Base-by-base conservation (phyloP, 2,797 vertebrate genomes). In the Xiphorhynchus erythropygius region DNA sequence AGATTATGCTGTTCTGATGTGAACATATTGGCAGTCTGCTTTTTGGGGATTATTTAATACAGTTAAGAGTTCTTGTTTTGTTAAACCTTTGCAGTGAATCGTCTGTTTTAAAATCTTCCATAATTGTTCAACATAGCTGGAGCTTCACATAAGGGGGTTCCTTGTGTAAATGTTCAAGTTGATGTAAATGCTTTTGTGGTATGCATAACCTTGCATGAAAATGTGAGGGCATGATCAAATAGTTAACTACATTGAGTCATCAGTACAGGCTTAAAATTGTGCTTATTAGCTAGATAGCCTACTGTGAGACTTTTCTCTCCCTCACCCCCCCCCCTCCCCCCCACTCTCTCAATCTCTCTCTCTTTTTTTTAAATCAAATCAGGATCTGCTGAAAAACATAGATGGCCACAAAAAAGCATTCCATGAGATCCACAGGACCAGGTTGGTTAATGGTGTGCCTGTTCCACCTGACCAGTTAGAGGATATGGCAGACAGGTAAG, bases 401-500 rank as follows among this genome's bases (percentile, higher is more conserved):
- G 99, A 99, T 93, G 98, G 98, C 52, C 99, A 99, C 98, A 98
- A 98, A 93, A 99, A 98, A 97, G 98, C 99, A 33, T 99, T 99
- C 96, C 98, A 98, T 90, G 99, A 99, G 98, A 99, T 99, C 97
- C 99, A 99, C 97, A 97, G 98, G 94, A 98, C 99, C 97, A 98
- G 98, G 92, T 98, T 99, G 89, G 99, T 99, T 87, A 99, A 99
- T 22, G 99, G 99, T 30, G 99, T 99, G 16, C 99, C 99, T 11
- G 98, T 99, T 83, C 99, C 99, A 50, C 92, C 98, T 18, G 99
- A 99, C 50, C 99, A 99, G 90, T 98, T 99, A 90, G 99, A 99
- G 84, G 99, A 99, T 96, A 99, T 99, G 98, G 99, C 99, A 50
- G 99, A 99, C 95, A 98, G 99, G 99, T 99, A 97, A 97, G 97